phyloP scores from a whole-genome alignment of 2,113 vertebrate genomes.

The Sturnira hondurensis region DNA sequence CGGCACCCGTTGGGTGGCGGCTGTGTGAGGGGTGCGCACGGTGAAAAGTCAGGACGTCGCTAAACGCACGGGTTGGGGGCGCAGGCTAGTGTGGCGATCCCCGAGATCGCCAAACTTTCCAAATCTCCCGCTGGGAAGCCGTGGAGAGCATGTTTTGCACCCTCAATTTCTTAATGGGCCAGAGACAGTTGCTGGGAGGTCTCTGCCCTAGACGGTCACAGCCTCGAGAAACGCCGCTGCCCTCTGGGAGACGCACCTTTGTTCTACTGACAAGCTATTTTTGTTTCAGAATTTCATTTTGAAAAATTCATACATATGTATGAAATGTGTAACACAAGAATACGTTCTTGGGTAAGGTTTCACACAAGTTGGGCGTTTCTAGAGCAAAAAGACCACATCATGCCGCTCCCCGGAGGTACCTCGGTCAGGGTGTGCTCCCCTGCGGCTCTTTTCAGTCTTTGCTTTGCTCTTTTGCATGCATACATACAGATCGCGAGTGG shows the following conservation, averaged over 20 bases:
- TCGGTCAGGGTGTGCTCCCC: background rate
- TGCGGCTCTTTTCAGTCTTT: background rate
- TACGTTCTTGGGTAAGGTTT: background rate
- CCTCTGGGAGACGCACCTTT: conserved; percentile 26
- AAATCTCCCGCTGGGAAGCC: background rate
- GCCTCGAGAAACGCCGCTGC: background rate
- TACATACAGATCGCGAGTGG: background rate
- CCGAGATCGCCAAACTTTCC: background rate
- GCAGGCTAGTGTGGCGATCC: background rate
- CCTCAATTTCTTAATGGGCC: background rate
- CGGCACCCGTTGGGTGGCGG: background rate
- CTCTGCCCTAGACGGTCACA: background rate
- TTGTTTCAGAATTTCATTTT: background rate
- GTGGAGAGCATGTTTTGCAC: background rate
- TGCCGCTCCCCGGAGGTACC: too few species aligned
- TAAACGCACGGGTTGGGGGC: background rate
- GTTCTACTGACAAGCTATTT: background rate
- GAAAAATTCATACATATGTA: background rate
- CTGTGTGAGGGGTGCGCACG: too few species aligned
- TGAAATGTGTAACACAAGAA: background rate
- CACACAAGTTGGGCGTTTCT: background rate
- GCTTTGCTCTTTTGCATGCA: background rate
- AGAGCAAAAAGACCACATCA: background rate
- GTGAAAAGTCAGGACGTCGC: background rate
- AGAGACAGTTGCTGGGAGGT: background rate